Conservation (phyloP, 2,113 vertebrate species). For the Axis porcinus region DNA sequence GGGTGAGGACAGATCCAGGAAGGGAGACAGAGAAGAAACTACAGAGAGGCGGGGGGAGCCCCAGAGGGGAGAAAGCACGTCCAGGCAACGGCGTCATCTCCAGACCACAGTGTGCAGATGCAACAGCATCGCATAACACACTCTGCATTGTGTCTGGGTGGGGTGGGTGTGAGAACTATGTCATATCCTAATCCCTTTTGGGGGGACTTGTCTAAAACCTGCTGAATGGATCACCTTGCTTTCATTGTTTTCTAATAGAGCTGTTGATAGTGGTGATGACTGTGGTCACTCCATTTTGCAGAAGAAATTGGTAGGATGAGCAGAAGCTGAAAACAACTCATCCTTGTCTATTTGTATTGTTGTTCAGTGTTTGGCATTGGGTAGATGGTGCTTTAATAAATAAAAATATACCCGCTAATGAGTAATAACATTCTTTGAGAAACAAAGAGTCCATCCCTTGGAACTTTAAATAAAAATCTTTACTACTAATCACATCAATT, state of each 20-base stretch:
- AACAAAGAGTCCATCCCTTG: neutral
- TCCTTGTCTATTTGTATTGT: neutral
- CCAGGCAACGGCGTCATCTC: neutral
- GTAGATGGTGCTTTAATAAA: neutral
- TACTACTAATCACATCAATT: neutral
- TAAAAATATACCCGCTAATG: neutral
- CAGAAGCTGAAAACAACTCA: neutral
- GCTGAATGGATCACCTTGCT: too few species aligned
- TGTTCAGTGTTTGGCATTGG: neutral
- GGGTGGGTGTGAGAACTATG: rapidly evolving
- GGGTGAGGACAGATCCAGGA: neutral
- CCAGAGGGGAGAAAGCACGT: neutral
- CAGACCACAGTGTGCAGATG: rapidly evolving
- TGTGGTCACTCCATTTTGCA: neutral
- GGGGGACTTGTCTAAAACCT: neutral
- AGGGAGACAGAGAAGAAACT: neutral
- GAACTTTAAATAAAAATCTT: neutral
- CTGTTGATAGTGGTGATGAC: neutral
- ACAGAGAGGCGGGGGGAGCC: neutral
- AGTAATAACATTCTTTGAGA: neutral
- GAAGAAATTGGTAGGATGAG: neutral
- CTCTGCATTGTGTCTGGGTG: too few species aligned
- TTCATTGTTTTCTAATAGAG: neutral
- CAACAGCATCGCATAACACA: too few species aligned
- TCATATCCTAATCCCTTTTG: rapidly evolving